These are phyloP conservation scores for Copsychus sechellarum DNA, from an alignment of 2,113 vertebrate species.

Conservation along the genomic window DNA sequence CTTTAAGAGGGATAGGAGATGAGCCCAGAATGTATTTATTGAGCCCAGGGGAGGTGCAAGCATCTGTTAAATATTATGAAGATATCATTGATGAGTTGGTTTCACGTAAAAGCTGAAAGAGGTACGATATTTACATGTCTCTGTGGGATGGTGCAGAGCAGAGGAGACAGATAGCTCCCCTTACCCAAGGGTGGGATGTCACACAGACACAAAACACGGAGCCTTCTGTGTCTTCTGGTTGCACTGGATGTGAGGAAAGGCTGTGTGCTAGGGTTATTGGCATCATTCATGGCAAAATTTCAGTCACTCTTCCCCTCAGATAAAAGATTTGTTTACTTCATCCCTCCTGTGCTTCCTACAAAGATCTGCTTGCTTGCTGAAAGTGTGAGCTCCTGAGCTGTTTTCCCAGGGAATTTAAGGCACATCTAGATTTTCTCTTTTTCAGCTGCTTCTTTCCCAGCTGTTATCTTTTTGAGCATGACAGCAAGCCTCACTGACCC, in stretches of 20 bases:
- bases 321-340: neutral
- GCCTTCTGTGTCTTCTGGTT: neutral
- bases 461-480: neutral
- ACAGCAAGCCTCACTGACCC: neutral
- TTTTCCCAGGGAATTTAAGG: neutral
- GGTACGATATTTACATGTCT: neutral
- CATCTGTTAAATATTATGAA: constrained; percentile 41
- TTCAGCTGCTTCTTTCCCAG: neutral
- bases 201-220: neutral
- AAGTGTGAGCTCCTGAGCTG: neutral
- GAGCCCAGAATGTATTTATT: constrained; percentile 28
- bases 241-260: neutral
- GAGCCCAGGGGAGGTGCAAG: neutral
- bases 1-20: constrained; percentile 28
- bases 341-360: neutral
- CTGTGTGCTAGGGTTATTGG: neutral
- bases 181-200: neutral
- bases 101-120: constrained; percentile 19
- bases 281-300: neutral
- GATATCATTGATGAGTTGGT: constrained; percentile 3
- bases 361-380: neutral
- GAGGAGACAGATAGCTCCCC: neutral
- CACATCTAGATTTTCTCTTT: neutral
- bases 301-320: neutral
- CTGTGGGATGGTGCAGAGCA: neutral